phyloP scores from a whole-genome alignment of 2,113 vertebrate genomes.

The Corythornis cristatus region DNA sequence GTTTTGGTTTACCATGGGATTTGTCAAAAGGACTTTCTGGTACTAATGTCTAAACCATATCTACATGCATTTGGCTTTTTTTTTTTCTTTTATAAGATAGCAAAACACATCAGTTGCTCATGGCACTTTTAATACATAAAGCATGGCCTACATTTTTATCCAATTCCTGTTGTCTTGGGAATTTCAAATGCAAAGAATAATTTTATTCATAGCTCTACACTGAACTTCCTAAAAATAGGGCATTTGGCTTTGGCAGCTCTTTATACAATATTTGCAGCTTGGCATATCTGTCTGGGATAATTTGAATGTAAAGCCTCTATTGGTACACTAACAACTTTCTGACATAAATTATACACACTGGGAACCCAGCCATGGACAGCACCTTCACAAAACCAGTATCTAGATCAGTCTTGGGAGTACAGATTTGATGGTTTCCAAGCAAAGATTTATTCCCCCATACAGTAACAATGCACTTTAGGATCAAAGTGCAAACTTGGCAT shows the following conservation, averaged over 20 bases:
- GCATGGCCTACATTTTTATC: neutral
- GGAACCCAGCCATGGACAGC: neutral
- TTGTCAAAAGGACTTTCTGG: neutral
- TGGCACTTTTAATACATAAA: neutral
- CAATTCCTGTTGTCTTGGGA: neutral
- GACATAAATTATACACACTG: neutral
- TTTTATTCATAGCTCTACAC: neutral
- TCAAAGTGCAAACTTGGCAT: neutral
- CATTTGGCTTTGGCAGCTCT: neutral
- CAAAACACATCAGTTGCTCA: neutral
- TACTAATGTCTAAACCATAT: neutral
- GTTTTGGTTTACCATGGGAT: neutral
- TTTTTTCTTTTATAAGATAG: neutral
- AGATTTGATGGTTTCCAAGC: neutral
- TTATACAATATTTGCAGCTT: neutral
- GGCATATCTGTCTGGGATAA: neutral
- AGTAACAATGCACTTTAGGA: neutral
- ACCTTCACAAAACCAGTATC: neutral
- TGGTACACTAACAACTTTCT: neutral
- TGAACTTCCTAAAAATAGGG: neutral
- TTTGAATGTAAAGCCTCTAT: neutral
- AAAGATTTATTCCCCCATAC: neutral
- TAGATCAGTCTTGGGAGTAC: neutral
- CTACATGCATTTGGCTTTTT: neutral
- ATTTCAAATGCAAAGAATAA: constrained; percentile 3